phyloP scores from a whole-genome alignment of 2,113 vertebrate species.

The Nasalis larvatus region DNA sequence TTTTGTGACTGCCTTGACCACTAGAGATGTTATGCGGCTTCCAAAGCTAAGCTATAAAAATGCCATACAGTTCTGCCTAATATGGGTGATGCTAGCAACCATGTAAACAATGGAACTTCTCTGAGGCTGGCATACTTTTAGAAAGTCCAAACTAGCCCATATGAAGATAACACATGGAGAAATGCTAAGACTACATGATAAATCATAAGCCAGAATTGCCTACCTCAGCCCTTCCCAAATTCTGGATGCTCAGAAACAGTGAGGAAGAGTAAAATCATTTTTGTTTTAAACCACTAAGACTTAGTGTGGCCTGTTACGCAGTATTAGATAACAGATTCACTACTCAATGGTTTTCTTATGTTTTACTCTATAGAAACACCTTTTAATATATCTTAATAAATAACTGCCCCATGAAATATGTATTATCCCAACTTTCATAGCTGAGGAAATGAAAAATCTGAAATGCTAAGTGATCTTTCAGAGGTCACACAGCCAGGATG shows the following conservation, averaged over 20 bases:
- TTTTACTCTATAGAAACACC: neutral
- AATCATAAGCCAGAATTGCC: neutral
- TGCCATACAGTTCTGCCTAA: neutral
- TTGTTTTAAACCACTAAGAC: neutral
- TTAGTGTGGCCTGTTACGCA: neutral
- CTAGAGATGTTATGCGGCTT: neutral
- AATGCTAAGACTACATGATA: neutral
- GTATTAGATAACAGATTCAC: neutral
- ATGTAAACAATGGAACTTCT: neutral
- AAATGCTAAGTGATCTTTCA: conserved; percentile 23
- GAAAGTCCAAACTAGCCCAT: neutral
- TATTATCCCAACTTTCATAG: neutral
- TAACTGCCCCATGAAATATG: neutral
- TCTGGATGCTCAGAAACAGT: neutral
- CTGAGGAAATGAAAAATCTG: conserved; percentile 22
- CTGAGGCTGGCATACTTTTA: neutral
- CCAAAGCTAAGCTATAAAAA: neutral
- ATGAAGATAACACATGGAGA: neutral
- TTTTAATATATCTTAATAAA: conserved; percentile 7
- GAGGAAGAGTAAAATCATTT: neutral
- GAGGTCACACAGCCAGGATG: neutral
- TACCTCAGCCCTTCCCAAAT: neutral
- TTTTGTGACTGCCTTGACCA: neutral
- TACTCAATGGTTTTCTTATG: neutral
- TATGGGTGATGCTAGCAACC: neutral